Percentiles rank a stretch among this genome's conserved stretches.
Conservation (phyloP, 35 echinoderm and acorn worm genomes). For the Ophiothrix spiculata region DNA sequence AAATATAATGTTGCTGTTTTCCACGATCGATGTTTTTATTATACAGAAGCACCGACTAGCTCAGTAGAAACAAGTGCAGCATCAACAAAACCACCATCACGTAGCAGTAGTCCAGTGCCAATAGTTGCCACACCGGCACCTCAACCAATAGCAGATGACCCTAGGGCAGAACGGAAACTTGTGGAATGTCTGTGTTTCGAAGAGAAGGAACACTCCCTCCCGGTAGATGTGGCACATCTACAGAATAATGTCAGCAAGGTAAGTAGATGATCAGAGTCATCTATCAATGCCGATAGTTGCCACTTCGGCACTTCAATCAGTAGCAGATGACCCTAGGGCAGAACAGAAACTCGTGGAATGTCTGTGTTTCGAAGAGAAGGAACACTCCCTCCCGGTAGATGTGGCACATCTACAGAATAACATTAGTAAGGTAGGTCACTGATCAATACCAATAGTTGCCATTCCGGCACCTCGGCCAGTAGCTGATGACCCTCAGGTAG, state of each 20-base stretch:
- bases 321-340: not conserved
- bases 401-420: not conserved
- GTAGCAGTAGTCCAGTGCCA: not conserved
- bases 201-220: not conserved
- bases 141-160: not conserved
- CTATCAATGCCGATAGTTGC: not conserved
- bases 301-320: not conserved
- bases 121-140: not conserved
- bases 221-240: not conserved
- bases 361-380: too few relatives aligned
- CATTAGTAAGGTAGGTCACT: not conserved
- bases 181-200: not conserved
- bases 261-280: not conserved
- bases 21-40: too few relatives aligned
- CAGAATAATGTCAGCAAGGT: not conserved
- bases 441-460: too few relatives aligned
- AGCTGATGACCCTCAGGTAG: not conserved
- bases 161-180: not conserved
- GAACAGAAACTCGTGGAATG: not conserved
- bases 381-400: too few relatives aligned
- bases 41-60: not conserved
- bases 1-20: too few relatives aligned
- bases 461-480: not conserved
- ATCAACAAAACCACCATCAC: not conserved
- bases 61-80: not conserved